These are phyloP conservation scores for Aplocera efformata DNA, from an alignment of 2,888 invertebrate species.

Conservation along the genomic window DNA sequence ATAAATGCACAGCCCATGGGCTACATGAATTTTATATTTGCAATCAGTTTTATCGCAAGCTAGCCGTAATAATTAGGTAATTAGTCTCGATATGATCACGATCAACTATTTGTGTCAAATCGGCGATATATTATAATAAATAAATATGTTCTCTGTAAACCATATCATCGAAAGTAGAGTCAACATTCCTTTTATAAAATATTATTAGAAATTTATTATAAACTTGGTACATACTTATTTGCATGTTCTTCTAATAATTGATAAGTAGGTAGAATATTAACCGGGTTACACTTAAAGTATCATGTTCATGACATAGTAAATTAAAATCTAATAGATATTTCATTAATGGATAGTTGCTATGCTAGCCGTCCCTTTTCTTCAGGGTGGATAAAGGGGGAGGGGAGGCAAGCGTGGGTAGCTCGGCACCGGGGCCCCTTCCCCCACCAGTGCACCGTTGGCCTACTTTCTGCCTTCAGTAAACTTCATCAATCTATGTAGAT, in stretches of 20 bases:
- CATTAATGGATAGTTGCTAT: slow-evolving; percentile 15
- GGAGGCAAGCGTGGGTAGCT: slow-evolving; percentile 29
- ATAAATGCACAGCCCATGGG: slow-evolving; percentile 4
- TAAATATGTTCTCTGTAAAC: no score
- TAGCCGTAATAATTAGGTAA: background rate
- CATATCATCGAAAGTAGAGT: no score
- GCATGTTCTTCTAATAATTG: no score
- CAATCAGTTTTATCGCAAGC: slow-evolving; percentile 3
- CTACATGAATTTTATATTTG: slow-evolving; percentile 4
- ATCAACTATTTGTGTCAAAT: no score
- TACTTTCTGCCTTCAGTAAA: slow-evolving; percentile 50
- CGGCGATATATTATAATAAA: no score
- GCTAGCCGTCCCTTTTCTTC: slow-evolving; percentile 29
- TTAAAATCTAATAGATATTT: slow-evolving; percentile 1
- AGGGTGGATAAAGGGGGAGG: slow-evolving; percentile 29
- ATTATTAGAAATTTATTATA: no score
- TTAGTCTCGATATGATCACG: no score
- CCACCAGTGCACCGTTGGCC: slow-evolving; percentile 72
- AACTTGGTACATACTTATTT: no score
- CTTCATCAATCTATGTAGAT: slow-evolving; percentile 22
- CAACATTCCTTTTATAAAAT: no score
- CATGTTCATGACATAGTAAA: background rate
- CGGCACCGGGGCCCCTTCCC: slow-evolving; percentile 44
- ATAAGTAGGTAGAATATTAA: no score
- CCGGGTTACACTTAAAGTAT: no score